phyloP scores from a whole-genome alignment of 2,797 vertebrate species.

The Argyrosomus regius region DNA sequence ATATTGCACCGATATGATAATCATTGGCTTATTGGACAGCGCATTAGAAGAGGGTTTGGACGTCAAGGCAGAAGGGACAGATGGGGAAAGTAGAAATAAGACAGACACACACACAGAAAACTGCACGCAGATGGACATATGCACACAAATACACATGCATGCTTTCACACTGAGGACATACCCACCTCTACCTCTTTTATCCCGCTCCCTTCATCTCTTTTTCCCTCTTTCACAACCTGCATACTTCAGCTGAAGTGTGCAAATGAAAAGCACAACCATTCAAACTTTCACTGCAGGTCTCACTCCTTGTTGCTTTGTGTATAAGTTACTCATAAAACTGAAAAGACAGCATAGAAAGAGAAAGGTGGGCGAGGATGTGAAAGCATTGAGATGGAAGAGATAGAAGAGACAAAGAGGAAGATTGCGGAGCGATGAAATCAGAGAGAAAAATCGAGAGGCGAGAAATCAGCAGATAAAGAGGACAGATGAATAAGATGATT shows the following conservation, averaged over 20 bases:
- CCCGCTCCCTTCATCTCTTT: conserved; percentile 12
- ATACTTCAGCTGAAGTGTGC: conserved; percentile 16
- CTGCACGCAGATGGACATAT: conserved; percentile 53
- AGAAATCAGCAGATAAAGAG: conserved; percentile 58
- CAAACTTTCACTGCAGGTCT: conserved; percentile 23
- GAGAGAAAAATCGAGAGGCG: conserved; percentile 39
- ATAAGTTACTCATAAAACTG: conserved; percentile 21
- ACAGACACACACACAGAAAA: conserved; percentile 52
- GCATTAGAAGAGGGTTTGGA: conserved; percentile 73
- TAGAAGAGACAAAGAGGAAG: conserved; percentile 51
- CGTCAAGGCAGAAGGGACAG: conserved; percentile 73
- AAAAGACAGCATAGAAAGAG: conserved; percentile 17
- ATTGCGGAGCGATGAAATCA: conserved; percentile 56
- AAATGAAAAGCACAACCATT: conserved; percentile 18
- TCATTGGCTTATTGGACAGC: conserved; percentile 75
- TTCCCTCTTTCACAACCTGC: conserved; percentile 8
- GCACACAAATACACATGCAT: conserved; percentile 23
- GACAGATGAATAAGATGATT: conserved; percentile 44
- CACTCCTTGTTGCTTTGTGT: conserved; percentile 22
- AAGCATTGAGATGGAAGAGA: conserved; percentile 42
- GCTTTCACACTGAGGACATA: conserved; percentile 15
- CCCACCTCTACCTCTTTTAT: not conserved
- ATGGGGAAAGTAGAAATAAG: conserved; percentile 65
- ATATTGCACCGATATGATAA: conserved; percentile 81
- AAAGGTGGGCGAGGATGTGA: conserved; percentile 5